A percentile compares a stretch with the other conserved stretches of the same genome.
phyloP scores from a whole-genome alignment of 2,888 invertebrate species.

The Toxonevra muliebris region DNA sequence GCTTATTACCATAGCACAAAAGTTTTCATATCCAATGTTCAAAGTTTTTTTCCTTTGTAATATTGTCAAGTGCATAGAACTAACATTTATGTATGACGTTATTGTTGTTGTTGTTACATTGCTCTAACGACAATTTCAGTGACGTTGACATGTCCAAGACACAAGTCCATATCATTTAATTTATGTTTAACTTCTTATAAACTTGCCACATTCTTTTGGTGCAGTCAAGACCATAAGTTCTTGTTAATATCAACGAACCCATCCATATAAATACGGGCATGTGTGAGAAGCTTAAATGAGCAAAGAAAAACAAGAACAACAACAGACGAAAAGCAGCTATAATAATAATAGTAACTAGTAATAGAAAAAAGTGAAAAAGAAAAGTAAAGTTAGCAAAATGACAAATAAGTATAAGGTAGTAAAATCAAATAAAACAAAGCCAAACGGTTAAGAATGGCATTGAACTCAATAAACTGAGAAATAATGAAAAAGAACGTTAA shows the following conservation, averaged over 20 bases:
- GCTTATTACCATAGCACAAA: not conserved
- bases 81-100: conserved; percentile 16
- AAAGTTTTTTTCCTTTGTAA: conserved; percentile 1
- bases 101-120: not conserved
- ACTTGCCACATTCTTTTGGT: conserved; percentile 4
- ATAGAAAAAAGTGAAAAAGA: conserved; percentile 20
- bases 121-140: not conserved
- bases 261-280: conserved; percentile 26
- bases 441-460: conserved; percentile 35
- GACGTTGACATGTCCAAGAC: not conserved
- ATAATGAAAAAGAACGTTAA: too few relatives aligned
- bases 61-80: conserved; percentile 22
- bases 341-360: conserved; percentile 1
- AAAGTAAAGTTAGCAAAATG: conserved; percentile 11
- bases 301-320: conserved; percentile 1
- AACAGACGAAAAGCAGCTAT: not conserved
- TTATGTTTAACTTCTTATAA: not conserved
- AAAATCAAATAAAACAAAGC: conserved; percentile 20
- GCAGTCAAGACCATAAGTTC: conserved; percentile 28
- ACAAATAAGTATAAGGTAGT: not conserved
- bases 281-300: not conserved
- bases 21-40: not conserved
- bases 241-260: conserved; percentile 32
- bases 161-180: not conserved
- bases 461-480: conserved; percentile 32